These are phyloP conservation scores for Phorcus lineatus DNA, from an alignment of 2,888 invertebrate species.

Conservation along the genomic window DNA sequence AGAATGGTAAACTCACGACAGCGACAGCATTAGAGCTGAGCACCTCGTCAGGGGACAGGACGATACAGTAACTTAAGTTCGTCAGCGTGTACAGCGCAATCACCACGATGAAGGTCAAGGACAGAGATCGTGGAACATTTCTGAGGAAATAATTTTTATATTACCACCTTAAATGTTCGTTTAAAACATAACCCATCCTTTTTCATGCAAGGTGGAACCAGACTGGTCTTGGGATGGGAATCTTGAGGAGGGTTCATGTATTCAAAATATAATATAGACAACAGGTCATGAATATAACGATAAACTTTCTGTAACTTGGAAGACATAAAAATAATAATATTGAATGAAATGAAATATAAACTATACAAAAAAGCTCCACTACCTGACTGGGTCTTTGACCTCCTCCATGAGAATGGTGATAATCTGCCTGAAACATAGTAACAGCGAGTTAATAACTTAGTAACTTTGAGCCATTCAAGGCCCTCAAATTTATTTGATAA, in stretches of 20 bases:
- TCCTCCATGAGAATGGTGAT: slow-evolving; percentile 76
- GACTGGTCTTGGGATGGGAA: too few species aligned
- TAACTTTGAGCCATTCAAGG: too few species aligned
- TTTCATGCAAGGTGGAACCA: too few species aligned
- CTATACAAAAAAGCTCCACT: not conserved
- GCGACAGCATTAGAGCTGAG: slow-evolving; percentile 85
- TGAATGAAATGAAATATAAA: not conserved
- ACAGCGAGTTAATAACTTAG: too few species aligned
- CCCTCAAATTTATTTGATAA: too few species aligned
- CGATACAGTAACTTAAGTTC: slow-evolving; percentile 89
- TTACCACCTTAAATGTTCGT: too few species aligned
- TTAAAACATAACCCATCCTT: too few species aligned
- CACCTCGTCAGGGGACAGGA: slow-evolving; percentile 84
- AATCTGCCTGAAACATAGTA: slow-evolving; percentile 50
- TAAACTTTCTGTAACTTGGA: too few species aligned
- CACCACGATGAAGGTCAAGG: slow-evolving; percentile 84
- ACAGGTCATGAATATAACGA: too few species aligned
- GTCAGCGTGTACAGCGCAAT: slow-evolving; percentile 86
- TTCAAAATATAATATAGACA: too few species aligned
- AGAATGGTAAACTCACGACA: slow-evolving; percentile 79
- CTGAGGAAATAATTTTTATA: slow-evolving; percentile 76
- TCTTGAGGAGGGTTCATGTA: too few species aligned
- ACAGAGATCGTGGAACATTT: slow-evolving; percentile 86
- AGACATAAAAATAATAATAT: too few species aligned
- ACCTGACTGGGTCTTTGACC: slow-evolving; percentile 56